Base-by-base conservation (phyloP, 2,888 invertebrate species). In the Caenorhabditis sp. region DNA sequence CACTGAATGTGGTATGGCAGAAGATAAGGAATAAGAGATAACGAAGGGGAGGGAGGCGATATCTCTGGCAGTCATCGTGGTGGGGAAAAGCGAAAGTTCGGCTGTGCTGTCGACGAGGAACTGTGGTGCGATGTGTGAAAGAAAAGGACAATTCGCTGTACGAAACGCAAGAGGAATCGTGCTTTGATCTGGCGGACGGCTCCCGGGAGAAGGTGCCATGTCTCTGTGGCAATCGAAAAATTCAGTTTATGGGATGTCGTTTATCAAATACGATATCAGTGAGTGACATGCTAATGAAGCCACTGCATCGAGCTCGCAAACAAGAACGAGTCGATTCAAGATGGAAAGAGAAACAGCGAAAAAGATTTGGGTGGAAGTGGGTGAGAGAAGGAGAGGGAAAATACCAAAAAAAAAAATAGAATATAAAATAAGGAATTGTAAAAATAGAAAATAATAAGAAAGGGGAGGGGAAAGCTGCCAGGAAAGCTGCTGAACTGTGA, bases 211-310 rank as follows among this genome's bases (percentile, higher is more conserved):
- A n/a, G n/a, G n/a, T n/a, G n/a, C n/a, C n/a, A n/a, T n/a, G n/a
- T n/a, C n/a, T n/a, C n/a, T n/a, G n/a, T n/a, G n/a, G n/a, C 18
- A 35, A 20, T 13, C 0, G 26, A 53, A 53, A 20, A 40, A 13
- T 4, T n/a, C 18, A 26, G 3, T 62, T 47, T 76, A 60, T 58
- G 32, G 74, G 64, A 72, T 72, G 62, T 72, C 60, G 72, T 64
- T 72, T 76, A 67, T 71, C 58, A 60, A 74, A 61, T 60, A 76
- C 65, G 67, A 76, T 67, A 76, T 76, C 50, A 65, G 44, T 28
- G 50, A 65, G 64, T 65, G 64, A 28, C 50, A 47, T 32, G 22
- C 44, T 50, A 44, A 20, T 47, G 44, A 28, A 32, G 20, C 35
- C 51, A 65, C 64, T 65, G 51, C 35, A 65, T 74, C 72, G 58